A percentile compares a stretch with the other conserved stretches of the same genome.
Conservation (phyloP, 53 echinoderm and acorn worm species). For the Holothuria leucospilota region DNA sequence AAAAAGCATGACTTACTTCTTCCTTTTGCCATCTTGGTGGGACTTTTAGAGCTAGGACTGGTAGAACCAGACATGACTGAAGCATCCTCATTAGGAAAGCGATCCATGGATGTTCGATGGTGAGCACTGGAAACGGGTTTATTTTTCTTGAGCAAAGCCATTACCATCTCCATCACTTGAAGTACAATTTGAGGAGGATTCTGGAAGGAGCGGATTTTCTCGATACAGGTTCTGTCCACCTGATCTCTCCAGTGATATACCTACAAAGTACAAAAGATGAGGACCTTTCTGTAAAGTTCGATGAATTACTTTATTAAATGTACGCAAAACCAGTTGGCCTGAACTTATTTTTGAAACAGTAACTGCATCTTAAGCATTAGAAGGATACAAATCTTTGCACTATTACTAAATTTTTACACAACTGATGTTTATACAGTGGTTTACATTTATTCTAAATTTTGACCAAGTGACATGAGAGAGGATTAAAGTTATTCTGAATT, state of each 20-base stretch:
- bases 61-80: conserved; percentile 82
- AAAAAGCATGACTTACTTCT: neutral
- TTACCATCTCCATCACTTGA: conserved; percentile 95
- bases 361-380: no score
- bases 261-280: conserved; percentile 40
- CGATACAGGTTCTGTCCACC: conserved; percentile 92
- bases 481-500: no score
- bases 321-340: no score
- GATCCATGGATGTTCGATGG: conserved; percentile 35
- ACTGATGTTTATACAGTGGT: no score
- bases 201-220: conserved; percentile 83
- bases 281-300: neutral
- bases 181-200: conserved; percentile 92
- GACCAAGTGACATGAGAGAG: no score
- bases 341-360: no score
- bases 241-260: conserved; percentile 87
- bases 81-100: conserved; percentile 80
- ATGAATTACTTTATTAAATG: neutral
- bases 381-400: no score
- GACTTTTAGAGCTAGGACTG: conserved; percentile 76
- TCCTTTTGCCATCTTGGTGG: conserved; percentile 71
- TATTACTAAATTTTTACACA: no score
- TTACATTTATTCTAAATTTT: no score
- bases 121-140: conserved; percentile 63
- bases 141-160: conserved; percentile 84